Evolutionary conservation across 2,113 vertebrate genomes (phyloP).

Genomic region (Catagonus wagneri): DNA sequence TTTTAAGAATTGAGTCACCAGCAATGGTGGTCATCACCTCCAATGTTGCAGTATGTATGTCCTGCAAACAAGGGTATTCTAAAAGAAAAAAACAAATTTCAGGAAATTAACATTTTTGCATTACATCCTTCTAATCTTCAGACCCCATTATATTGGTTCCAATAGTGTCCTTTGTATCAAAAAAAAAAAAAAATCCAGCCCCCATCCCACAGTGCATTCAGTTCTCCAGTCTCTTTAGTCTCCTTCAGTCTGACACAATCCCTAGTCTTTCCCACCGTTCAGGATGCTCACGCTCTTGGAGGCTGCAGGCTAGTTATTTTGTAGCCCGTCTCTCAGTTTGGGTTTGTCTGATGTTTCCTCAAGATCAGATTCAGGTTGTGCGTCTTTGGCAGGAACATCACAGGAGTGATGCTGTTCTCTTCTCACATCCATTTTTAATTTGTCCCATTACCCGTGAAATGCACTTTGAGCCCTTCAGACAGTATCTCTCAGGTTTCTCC

Average conservation of each 20-base stretch:
- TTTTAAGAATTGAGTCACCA: not conserved
- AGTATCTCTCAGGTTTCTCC: not conserved
- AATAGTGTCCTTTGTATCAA: not conserved
- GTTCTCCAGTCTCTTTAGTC: not conserved
- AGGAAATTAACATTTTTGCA: not conserved
- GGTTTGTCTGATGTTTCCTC: not conserved
- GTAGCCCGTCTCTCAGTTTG: not conserved
- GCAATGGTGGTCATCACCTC: not conserved
- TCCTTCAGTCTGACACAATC: not conserved
- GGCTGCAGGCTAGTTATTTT: not conserved
- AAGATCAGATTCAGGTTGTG: not conserved
- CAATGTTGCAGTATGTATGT: not conserved
- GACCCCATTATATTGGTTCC: not conserved
- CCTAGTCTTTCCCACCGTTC: not conserved
- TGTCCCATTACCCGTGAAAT: not conserved
- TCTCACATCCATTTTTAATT: not conserved
- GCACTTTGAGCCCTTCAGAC: not conserved
- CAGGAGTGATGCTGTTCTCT: not conserved
- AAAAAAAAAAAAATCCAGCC: not conserved
- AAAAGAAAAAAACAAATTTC: not conserved
- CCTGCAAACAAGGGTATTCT: not conserved
- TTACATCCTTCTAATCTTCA: not conserved
- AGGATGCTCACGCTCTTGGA: not conserved
- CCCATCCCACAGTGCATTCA: not conserved
- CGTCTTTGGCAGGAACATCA: not conserved